A percentile compares a stretch with the other conserved stretches of the same genome.
These are phyloP conservation scores for Dasyurus viverrinus DNA, from an alignment of 2,113 vertebrate genomes.

Conservation along the genomic window DNA sequence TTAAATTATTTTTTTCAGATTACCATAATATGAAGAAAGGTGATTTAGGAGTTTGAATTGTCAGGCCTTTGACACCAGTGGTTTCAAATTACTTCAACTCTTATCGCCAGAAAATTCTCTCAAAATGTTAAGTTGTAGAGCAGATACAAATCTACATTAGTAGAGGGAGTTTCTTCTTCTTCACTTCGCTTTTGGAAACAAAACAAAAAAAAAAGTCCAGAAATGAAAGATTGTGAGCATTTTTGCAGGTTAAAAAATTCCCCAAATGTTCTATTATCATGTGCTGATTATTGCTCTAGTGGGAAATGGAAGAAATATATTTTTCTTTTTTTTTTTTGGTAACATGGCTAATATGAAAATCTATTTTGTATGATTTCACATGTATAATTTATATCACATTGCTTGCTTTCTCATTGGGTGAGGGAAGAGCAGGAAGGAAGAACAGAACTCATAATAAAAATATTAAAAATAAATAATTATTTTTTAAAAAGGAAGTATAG, in stretches of 20 bases:
- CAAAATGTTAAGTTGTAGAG: not conserved
- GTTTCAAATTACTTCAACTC: not conserved
- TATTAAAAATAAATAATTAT: not conserved
- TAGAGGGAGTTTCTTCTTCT: not conserved
- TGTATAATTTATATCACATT: not conserved
- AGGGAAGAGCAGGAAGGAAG: not conserved
- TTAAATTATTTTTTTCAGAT: not conserved
- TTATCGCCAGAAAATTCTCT: not conserved
- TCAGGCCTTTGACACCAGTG: not conserved
- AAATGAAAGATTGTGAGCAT: not conserved
- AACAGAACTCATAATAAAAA: not conserved
- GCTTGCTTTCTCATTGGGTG: not conserved
- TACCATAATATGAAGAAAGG: not conserved
- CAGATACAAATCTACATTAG: not conserved
- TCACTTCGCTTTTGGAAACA: not conserved
- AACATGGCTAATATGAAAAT: not conserved
- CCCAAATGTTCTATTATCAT: not conserved
- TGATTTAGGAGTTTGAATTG: not conserved
- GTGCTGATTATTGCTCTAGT: not conserved
- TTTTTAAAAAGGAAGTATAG: not conserved
- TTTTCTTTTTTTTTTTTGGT: not conserved
- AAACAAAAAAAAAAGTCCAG: not conserved
- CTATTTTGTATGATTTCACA: not conserved
- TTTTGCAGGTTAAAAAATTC: not conserved
- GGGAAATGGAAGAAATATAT: not conserved